phyloP scores from a whole-genome alignment of 1,140 invertebrate genomes.

The Zophobas atratus region DNA sequence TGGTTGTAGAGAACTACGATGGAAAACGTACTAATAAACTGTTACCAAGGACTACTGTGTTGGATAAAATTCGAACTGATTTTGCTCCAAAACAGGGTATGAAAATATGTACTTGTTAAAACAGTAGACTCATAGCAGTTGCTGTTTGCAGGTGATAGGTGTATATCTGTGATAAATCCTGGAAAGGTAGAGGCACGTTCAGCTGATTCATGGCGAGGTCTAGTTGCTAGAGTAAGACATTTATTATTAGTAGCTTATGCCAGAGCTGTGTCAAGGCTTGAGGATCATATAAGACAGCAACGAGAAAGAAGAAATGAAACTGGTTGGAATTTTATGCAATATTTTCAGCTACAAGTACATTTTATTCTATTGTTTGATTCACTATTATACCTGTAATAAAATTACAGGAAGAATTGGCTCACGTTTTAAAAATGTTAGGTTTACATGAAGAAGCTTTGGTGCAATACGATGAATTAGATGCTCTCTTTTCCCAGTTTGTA shows the following conservation, averaged over 20 bases:
- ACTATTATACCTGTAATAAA: not conserved
- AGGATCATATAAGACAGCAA: conserved; percentile 92
- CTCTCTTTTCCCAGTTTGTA: conserved; percentile 96
- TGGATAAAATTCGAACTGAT: conserved; percentile 95
- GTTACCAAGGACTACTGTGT: conserved; percentile 91
- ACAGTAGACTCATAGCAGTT: conserved; percentile 11
- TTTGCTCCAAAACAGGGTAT: conserved; percentile 93
- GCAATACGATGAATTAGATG: conserved; percentile 98
- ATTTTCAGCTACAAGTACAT: conserved; percentile 91
- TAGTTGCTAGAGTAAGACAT: conserved; percentile 86
- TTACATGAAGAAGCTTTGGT: conserved; percentile 95
- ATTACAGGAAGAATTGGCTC: conserved; percentile 91
- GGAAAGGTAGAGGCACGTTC: conserved; percentile 90
- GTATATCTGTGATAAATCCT: conserved; percentile 92
- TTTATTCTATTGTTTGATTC: conserved; percentile 27
- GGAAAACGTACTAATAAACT: conserved; percentile 93
- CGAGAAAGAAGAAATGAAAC: conserved; percentile 91
- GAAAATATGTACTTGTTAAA: conserved; percentile 19
- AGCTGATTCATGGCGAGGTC: conserved; percentile 89
- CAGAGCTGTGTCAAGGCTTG: conserved; percentile 87
- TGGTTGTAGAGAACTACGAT: conserved; percentile 94
- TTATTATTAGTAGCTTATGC: conserved; percentile 92
- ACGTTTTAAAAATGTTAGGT: conserved; percentile 95
- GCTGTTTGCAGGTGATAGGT: conserved; percentile 75
- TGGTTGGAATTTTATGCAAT: conserved; percentile 95